Percentiles rank a stretch among this genome's conserved stretches.
Evolutionary conservation across 2,888 invertebrate species (phyloP).

Genomic region (Gordius sp.): DNA sequence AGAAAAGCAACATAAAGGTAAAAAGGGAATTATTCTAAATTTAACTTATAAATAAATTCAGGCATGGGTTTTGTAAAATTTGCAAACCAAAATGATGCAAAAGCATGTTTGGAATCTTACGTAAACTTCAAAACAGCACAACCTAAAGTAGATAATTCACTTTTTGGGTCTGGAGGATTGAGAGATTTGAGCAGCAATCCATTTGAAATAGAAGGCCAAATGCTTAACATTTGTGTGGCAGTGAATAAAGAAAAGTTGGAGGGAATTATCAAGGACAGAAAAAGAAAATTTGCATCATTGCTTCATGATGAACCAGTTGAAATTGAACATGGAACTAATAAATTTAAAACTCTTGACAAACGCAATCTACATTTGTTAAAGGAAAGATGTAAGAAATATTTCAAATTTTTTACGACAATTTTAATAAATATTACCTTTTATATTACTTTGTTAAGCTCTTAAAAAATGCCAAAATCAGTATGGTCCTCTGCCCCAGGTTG

Average conservation of each 20-base stretch:
- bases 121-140: neutral
- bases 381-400: neutral
- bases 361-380: conserved; percentile 3
- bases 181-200: neutral
- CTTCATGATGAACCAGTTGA: neutral
- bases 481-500: neutral
- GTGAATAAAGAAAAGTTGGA: neutral
- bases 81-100: neutral
- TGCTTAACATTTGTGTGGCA: neutral
- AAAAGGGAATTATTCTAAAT: too few species aligned
- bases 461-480: neutral
- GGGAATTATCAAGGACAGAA: neutral
- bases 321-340: neutral
- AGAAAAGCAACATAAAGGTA: neutral
- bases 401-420: neutral
- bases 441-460: neutral
- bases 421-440: neutral
- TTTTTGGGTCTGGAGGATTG: neutral
- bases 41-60: neutral
- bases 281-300: neutral
- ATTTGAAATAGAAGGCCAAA: neutral
- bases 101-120: neutral
- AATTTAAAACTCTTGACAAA: neutral
- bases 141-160: neutral
- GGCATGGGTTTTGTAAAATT: neutral